A percentile compares a stretch with the other conserved stretches of the same genome.
Evolutionary conservation across 2,888 invertebrate genomes (phyloP).

Genomic region (Melikaiella ostensackeni): DNA sequence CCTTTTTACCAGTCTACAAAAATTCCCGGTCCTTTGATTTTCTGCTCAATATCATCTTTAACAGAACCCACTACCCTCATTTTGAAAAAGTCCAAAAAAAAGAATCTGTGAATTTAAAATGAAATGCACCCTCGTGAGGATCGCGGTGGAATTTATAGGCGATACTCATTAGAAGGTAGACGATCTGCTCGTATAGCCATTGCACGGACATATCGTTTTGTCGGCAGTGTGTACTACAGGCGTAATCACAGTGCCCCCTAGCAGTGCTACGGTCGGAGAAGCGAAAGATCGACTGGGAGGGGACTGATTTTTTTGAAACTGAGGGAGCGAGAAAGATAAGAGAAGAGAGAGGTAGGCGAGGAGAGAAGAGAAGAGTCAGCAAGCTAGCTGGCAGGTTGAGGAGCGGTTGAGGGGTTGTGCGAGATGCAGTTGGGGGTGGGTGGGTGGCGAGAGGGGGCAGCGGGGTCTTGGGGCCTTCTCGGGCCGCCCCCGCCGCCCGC

Average conservation of each 20-base stretch:
- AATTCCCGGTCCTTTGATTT: too few species aligned
- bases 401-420: conserved; percentile 47
- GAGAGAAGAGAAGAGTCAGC: conserved; percentile 48
- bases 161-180: conserved; percentile 51
- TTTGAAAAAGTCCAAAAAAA: too few species aligned
- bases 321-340: conserved; percentile 48
- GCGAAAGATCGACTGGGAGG: conserved; percentile 43
- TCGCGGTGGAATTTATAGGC: conserved; percentile 43
- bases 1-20: too few species aligned
- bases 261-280: conserved; percentile 57
- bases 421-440: conserved; percentile 53
- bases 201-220: conserved; percentile 68
- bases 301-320: conserved; percentile 45
- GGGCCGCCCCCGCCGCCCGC: conserved; percentile 75
- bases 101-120: background rate
- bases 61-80: too few species aligned
- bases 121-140: background rate
- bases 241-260: conserved; percentile 76
- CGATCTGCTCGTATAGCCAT: conserved; percentile 30
- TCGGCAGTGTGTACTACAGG: conserved; percentile 68
- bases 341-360: conserved; percentile 43
- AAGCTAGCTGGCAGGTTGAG: conserved; percentile 48
- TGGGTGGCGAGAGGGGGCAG: conserved; percentile 58
- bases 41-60: too few species aligned
- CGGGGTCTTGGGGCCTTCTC: conserved; percentile 59